Percentiles rank a stretch among this genome's conserved stretches.
Conservation (phyloP, 1,140 invertebrate species). For the Hyphantria cunea region DNA sequence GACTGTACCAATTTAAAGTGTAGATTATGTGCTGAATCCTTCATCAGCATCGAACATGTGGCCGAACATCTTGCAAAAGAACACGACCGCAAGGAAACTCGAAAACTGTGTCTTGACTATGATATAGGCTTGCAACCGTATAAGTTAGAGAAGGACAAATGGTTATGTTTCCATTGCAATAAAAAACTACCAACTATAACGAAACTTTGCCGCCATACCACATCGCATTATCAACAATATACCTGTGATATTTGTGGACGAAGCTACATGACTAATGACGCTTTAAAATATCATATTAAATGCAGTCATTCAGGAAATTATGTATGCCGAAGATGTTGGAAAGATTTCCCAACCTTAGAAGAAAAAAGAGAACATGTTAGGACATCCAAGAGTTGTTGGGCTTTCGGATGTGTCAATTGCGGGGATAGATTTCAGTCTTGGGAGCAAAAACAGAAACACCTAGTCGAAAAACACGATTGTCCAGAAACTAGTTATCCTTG, state of each 20-base stretch:
- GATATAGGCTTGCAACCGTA: constrained; percentile 60
- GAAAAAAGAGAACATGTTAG: constrained; percentile 54
- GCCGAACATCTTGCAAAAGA: constrained; percentile 35
- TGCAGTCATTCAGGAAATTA: constrained; percentile 55
- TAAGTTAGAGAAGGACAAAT: constrained; percentile 56
- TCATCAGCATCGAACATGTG: constrained; percentile 31
- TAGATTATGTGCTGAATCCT: constrained; percentile 33
- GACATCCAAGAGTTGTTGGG: constrained; percentile 54
- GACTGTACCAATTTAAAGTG: constrained; percentile 40
- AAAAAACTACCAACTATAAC: constrained; percentile 54
- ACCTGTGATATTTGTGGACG: constrained; percentile 69
- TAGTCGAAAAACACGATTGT: constrained; percentile 45
- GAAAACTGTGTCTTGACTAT: constrained; percentile 42
- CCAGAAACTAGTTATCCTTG: constrained; percentile 53
- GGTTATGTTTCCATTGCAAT: constrained; percentile 53
- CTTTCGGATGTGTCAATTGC: constrained; percentile 56
- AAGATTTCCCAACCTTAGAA: constrained; percentile 51
- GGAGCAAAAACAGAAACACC: constrained; percentile 61
- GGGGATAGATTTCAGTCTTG: constrained; percentile 64
- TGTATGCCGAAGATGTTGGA: constrained; percentile 66
- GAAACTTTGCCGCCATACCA: constrained; percentile 60
- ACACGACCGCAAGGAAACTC: constrained; percentile 37
- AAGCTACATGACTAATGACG: constrained; percentile 57
- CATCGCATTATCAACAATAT: constrained; percentile 59
- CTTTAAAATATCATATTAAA: constrained; percentile 61